Base-by-base conservation (phyloP, 2,888 invertebrate species). In the Diarsia dahlii region DNA sequence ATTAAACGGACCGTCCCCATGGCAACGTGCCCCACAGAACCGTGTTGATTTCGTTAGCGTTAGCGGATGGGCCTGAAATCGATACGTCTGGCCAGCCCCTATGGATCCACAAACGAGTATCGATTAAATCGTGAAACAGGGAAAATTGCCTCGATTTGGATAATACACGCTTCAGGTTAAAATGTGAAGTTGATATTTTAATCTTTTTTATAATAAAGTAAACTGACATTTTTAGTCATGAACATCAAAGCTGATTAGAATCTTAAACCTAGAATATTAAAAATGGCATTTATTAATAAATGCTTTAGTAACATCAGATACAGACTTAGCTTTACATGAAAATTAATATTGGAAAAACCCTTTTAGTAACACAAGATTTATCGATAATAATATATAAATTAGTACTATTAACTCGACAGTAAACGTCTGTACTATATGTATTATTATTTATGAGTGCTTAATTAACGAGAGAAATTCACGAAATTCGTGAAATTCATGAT, bases 361-460 rank as follows among this genome's bases (percentile, higher is more conserved):
- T 8, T 69, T 3, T 12, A 50, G 20, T 54, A 23, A 34, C 12
- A 20, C 15, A 54, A 45, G 39, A 39, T 60, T 50, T 50, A 54
- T 74, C 20, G 54, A 77, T 82, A 54, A 77, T 82, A 54, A 50
- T 76, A 65, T 4, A 54, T 12, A 54, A 39, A 54, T 65, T 52
- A 65, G 23, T 48, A 34, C 18, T 46, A 64, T 67, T n/a, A 71
- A 34, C 39, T 76, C n/a, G 20, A 50, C 67, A 76, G 50, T 60
- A 13, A 34, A 52, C 56, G 68, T 71, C 60, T 60, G 64, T 74
- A 56, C 45, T 72, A 62, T 72, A 62, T 79, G 67, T 63, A 68
- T 20, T 62, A 67, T 82, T 78, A 73, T 66, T 68, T 80, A 74
- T 75, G 81, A 81, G 80, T 70, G 63, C 72, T 88, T 88, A 89